Evolutionary conservation across 2,797 vertebrate genomes (phyloP), one percentile per base, ranked within the genome.

Genomic region (Catostomus latipinnis): DNA sequence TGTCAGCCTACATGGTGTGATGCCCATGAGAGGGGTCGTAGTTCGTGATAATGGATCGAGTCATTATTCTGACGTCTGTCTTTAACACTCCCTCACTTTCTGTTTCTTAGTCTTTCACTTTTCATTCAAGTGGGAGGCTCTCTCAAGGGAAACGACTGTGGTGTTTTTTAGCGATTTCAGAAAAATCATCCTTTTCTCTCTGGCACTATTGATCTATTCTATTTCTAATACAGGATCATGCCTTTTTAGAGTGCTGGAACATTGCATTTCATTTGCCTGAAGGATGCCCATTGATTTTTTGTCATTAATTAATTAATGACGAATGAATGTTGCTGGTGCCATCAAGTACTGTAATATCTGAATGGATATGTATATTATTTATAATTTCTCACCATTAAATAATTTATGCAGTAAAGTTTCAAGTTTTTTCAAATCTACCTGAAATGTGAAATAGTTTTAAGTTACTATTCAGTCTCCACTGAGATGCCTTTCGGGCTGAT

Each of bases 21-120:
- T 10, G 14, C 71, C 77, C 61, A 58, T 58, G 60, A 65, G 70
- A 80, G 16, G 78, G 52, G 61, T 73, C 10, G 0, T 9, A 52
- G 70, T 62, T 80, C n/a, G 11, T 34, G 16, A 58, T 73, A 80
- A 80, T 80, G 70, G 53, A 79, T 34, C 34, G 16, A 65, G 52
- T 57, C 61, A 66, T 72, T 72, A 65, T 61, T 72, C 9, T 49
- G 14, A 50, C 71, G 12, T 53, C 12, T 13, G 11, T 69, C 52
- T 53, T 76, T 74, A 60, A 74, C 63, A 67, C 65, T 74, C 56
- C 49, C 61, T 57, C 53, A 16, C 62, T 58, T n/a, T 56, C 52
- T 80, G 43, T 73, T 53, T 73, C 12, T 48, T 12, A 52, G n/a
- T 62, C 54, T 74, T 72, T 80, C 53, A 13, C 57, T 53, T 76